Evolutionary conservation across 1,140 invertebrate species (phyloP).

Genomic region (Bombus fervidus): DNA sequence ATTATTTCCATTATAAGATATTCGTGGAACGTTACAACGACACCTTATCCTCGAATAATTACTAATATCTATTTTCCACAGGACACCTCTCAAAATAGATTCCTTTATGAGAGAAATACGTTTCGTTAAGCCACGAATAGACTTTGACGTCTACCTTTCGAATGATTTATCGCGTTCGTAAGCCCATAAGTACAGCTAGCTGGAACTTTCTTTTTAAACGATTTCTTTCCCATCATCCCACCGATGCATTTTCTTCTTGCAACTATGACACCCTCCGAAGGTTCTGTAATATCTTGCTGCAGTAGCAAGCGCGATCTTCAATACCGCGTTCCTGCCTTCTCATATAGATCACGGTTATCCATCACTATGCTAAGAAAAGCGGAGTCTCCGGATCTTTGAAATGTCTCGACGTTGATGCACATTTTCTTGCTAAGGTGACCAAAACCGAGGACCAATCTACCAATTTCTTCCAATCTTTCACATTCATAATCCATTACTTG

Average conservation of each 20-base stretch:
- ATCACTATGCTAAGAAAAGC: background rate
- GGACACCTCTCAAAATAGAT: background rate
- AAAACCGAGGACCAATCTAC: background rate
- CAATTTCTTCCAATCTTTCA: background rate
- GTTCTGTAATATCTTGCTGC: background rate
- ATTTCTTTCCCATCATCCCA: background rate
- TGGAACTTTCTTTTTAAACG: background rate
- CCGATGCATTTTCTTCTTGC: background rate
- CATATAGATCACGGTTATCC: constrained; percentile 1
- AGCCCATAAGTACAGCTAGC: background rate
- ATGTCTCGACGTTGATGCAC: background rate
- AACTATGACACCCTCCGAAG: background rate
- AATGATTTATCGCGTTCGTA: background rate
- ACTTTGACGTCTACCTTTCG: background rate
- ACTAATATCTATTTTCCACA: background rate
- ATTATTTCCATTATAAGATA: too few species aligned
- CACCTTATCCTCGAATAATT: background rate
- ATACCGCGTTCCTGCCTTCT: background rate
- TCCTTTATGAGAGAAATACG: background rate
- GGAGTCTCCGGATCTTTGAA: background rate
- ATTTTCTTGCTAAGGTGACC: background rate
- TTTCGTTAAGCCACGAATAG: background rate
- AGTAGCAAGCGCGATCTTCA: background rate
- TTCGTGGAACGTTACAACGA: too few species aligned
- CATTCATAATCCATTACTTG: background rate